phyloP scores from a whole-genome alignment of 2,113 vertebrate genomes.

The Esox niger region DNA sequence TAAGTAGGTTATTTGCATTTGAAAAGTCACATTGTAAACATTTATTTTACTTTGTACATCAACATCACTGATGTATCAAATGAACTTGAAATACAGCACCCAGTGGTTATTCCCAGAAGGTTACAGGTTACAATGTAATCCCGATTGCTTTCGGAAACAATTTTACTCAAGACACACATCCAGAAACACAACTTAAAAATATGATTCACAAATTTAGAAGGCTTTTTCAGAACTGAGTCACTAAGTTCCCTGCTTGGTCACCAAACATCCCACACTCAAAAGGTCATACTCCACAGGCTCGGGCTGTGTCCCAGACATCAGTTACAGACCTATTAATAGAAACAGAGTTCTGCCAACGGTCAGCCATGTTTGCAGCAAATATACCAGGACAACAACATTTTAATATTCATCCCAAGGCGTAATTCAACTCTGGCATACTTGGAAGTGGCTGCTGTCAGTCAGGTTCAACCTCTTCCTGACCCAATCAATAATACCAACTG shows the following conservation, averaged over 20 bases:
- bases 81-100: too few species aligned
- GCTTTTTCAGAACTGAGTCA: slow-evolving; percentile 23
- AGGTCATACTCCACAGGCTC: slow-evolving; percentile 28
- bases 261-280: slow-evolving; percentile 15
- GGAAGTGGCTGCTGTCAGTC: neutral
- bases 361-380: too few species aligned
- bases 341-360: too few species aligned
- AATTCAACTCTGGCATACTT: too few species aligned
- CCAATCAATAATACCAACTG: too few species aligned
- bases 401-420: neutral
- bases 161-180: neutral
- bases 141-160: neutral
- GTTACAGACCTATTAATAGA: neutral
- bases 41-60: too few species aligned
- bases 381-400: too few species aligned
- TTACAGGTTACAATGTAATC: neutral
- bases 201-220: neutral
- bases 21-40: too few species aligned
- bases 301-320: neutral
- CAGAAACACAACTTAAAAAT: neutral
- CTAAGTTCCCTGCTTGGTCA: slow-evolving; percentile 15
- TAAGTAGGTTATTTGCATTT: too few species aligned
- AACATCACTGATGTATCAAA: too few species aligned
- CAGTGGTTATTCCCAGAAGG: neutral
- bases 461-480: too few species aligned